These are phyloP conservation scores for Tineola bisselliella DNA, from an alignment of 2,888 invertebrate genomes.

Conservation along the genomic window DNA sequence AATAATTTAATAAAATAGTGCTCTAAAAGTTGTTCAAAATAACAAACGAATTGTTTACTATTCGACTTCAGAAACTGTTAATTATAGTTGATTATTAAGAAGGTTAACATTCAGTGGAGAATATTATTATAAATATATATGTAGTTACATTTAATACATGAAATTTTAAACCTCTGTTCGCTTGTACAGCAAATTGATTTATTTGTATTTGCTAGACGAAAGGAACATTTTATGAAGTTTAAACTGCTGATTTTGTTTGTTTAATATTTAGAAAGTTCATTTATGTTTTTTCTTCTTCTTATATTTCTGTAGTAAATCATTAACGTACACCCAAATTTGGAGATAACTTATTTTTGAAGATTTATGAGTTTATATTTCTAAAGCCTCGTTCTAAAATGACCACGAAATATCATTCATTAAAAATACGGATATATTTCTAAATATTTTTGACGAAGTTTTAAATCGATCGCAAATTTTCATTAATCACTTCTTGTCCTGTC, in stretches of 20 bases:
- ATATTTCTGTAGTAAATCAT: too few species aligned
- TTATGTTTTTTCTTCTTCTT: too few species aligned
- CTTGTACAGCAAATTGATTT: constrained; percentile 5
- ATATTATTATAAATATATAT: constrained; percentile 1
- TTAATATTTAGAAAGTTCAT: too few species aligned
- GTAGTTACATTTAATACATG: background rate
- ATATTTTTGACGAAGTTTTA: constrained; percentile 13
- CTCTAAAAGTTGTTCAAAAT: too few species aligned
- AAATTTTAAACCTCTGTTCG: background rate
- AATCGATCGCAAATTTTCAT: constrained; percentile 13
- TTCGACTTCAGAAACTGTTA: constrained; percentile 13
- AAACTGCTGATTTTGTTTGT: too few species aligned
- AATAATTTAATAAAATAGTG: too few species aligned
- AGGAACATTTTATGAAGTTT: background rate
- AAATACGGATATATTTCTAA: constrained; percentile 9
- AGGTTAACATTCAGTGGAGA: background rate
- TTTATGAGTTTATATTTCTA: too few species aligned
- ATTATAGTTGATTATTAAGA: constrained; percentile 11
- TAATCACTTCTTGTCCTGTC: constrained; percentile 4
- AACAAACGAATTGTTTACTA: too few species aligned
- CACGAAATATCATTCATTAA: constrained; percentile 2
- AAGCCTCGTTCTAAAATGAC: too few species aligned
- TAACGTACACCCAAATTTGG: too few species aligned
- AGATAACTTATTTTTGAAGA: too few species aligned
- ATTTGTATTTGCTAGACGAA: constrained; percentile 12